Evolutionary conservation across 2,797 vertebrate genomes (phyloP), one percentile per base, ranked within the genome.

Genomic region (Onychomys leucogaster): DNA sequence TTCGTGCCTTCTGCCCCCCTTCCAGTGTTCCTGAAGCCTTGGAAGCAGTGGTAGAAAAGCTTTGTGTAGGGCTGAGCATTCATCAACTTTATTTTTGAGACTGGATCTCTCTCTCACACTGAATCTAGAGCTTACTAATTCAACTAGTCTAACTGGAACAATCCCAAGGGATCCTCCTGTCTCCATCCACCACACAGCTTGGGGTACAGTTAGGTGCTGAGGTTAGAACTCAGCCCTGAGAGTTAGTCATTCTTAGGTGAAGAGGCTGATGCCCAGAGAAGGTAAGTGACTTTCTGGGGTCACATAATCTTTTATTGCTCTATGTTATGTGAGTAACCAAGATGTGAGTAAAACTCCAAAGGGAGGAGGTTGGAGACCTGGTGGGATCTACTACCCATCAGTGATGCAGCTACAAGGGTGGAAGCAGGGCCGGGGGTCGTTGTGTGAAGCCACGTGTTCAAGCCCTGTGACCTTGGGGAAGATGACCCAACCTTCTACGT

Each of bases 381-480:
- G 43, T 16, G 37, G 37, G 43, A 11, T 29, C 80, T 67, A n/a
- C 25, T 67, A 59, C 32, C 61, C 41, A 52, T 76, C 32, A 71
- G 21, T 5, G 5, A 95, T 76, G 57, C 34, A 71, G 29, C 83
- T n/a, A 77, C 80, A 41, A 19, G n/a, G n/a, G 6, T n/a, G 23
- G 61, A 8, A 17, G 1, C 13, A 17, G 65, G 59, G 34, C 23
- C 10, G 1, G 19, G 2, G 34, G 21, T 5, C 7, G 1, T 19
- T 91, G 52, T 41, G 46, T 13, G 27, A 55, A 92, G n/a, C 7
- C 16, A n/a, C 8, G 55, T 43, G 34, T 52, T 52, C 52, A 52
- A 52, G 52, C 52, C 52, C 52, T 52, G 71, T 25, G 7, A 61
- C 59, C 59, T 61, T 61, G 59, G 17, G 59, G 59, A 94, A 94